phyloP scores from a whole-genome alignment of 2,113 vertebrate species.

The Platysternon megacephalum region DNA sequence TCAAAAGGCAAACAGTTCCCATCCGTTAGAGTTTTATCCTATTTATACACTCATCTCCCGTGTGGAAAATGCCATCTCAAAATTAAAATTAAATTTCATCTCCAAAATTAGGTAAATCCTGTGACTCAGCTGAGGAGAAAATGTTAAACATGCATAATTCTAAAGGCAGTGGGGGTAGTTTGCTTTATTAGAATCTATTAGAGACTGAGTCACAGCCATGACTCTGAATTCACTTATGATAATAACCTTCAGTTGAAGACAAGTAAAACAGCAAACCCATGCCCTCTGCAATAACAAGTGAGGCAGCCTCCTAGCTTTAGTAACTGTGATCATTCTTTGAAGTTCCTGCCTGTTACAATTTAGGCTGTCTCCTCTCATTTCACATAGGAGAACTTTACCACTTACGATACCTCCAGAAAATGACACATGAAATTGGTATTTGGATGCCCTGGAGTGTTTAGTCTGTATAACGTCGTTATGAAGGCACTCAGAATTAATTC shows the following conservation, averaged over 20 bases:
- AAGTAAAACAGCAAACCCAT: constrained; percentile 53
- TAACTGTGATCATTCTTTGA: background rate
- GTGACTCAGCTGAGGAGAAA: constrained; percentile 69
- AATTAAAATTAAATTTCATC: constrained; percentile 70
- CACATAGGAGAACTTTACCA: constrained; percentile 30
- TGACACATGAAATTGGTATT: constrained; percentile 36
- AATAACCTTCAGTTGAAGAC: constrained; percentile 69
- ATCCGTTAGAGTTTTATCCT: background rate
- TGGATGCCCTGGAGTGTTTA: constrained; percentile 43
- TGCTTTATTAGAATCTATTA: constrained; percentile 69
- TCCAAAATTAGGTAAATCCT: constrained; percentile 64
- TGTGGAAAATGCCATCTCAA: constrained; percentile 66
- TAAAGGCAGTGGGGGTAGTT: constrained; percentile 59
- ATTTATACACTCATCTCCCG: constrained; percentile 63
- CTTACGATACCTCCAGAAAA: constrained; percentile 39
- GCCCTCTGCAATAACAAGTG: constrained; percentile 31
- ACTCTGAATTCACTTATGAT: constrained; percentile 68
- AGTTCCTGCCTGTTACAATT: constrained; percentile 35
- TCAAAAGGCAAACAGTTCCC: constrained; percentile 43
- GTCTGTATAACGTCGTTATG: constrained; percentile 30
- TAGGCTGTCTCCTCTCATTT: constrained; percentile 40
- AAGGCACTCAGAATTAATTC: constrained; percentile 53
- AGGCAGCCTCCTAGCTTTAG: constrained; percentile 35
- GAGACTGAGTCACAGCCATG: constrained; percentile 66
- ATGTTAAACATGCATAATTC: constrained; percentile 66